Conservation (phyloP, 2,888 invertebrate species). For the Zygaena filipendulae region DNA sequence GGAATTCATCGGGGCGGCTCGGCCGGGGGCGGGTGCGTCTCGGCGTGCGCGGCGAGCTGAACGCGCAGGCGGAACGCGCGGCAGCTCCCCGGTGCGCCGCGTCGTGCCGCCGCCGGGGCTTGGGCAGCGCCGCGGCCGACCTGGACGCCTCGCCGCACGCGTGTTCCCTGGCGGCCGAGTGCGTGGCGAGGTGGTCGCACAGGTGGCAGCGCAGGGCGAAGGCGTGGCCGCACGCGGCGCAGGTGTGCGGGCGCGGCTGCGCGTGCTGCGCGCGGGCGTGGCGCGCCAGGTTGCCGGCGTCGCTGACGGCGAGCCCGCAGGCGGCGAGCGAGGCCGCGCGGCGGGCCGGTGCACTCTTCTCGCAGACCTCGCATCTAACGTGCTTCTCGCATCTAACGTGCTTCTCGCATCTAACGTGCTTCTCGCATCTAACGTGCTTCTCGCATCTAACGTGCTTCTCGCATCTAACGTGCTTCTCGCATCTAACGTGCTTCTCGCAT, state of each 20-base stretch:
- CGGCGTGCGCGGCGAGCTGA: conserved; percentile 30
- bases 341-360: conserved; percentile 40
- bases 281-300: conserved; percentile 56
- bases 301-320: conserved; percentile 62
- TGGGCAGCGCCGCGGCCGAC: conserved; percentile 59
- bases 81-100: conserved; percentile 61
- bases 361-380: conserved; percentile 27
- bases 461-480: no score
- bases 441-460: no score
- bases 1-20: no score
- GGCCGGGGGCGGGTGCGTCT: conserved; percentile 24
- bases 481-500: no score
- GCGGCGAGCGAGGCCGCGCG: conserved; percentile 60
- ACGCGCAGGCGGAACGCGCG: conserved; percentile 51
- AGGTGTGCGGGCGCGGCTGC: conserved; percentile 50
- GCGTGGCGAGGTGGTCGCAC: conserved; percentile 59
- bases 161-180: conserved; percentile 47
- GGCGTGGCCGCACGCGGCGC: conserved; percentile 47
- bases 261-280: conserved; percentile 61
- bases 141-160: conserved; percentile 64
- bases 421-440: no score
- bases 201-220: conserved; percentile 60
- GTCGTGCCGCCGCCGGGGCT: conserved; percentile 60
- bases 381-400: no score
- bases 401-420: no score